Base-by-base conservation (phyloP, 2,888 invertebrate species). In the Dolichomitus sp. region DNA sequence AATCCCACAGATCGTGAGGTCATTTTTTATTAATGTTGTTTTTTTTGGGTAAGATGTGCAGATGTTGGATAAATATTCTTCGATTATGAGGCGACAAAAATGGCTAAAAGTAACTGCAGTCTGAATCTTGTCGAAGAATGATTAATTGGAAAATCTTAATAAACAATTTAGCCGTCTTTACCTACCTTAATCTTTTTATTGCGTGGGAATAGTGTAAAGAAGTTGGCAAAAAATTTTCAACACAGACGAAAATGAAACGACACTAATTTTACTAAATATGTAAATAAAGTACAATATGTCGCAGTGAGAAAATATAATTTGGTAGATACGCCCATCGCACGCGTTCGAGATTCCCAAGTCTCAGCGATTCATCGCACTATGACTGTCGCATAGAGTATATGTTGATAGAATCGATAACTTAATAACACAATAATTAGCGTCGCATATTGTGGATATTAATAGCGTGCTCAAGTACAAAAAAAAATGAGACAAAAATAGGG, bases 401-500 rank as follows among this genome's bases (percentile, higher is more conserved):
- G 33, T 37, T 37, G 11, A 37, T 37, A 19, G 37, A 17, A 61
- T 40, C n/a, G 17, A n/a, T n/a, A 57, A 65, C 17, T 52, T n/a
- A 72, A 27, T 54, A 27, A 27, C 40, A 37, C 5, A 42, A 54
- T 27, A 33, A 50, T 68, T 4, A 19, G 33, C 23, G 14, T 17
- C 19, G 40, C 17, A 54, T 37, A 23, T 40, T 69, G 12, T 14
- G 37, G n/a, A 37, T 1, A 27, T 40, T 19, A 30, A 72, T 33
- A 17, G n/a, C 17, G 66, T 37, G 9, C 17, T 17, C 14, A 4
- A 12, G 7, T 14, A 27, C 5, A 33, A 74, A 50, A 50, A 63
- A 70, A 50, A 23, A n/a, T n/a, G 33, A 57, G 33, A 63, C 27
- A 50, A 69, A 77, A 57, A 77, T 78, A 82, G 81, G 74, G 73